Percentiles rank a stretch among this genome's conserved stretches.
Conservation (phyloP, 2,888 invertebrate genomes). For the Lydus trimaculatus region DNA sequence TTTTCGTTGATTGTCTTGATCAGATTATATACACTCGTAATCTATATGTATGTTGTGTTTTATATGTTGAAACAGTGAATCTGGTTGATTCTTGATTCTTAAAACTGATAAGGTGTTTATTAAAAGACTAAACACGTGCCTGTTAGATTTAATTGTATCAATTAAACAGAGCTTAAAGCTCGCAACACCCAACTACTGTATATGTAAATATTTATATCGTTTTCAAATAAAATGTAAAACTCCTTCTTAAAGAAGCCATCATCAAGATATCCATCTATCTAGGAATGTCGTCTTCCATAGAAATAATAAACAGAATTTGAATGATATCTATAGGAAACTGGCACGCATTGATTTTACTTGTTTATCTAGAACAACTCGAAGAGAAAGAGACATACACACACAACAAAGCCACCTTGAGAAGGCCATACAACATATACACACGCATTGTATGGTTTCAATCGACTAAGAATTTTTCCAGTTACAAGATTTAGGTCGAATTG, state of each 20-base stretch:
- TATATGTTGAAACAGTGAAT: slow-evolving; percentile 21
- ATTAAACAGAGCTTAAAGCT: slow-evolving; percentile 36
- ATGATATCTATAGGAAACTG: slow-evolving; percentile 12
- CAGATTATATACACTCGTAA: slow-evolving; percentile 14
- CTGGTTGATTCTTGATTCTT: slow-evolving; percentile 27
- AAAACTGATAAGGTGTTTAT: slow-evolving; percentile 32
- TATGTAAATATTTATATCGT: background rate
- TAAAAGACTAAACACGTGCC: slow-evolving; percentile 41
- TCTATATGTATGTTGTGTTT: background rate
- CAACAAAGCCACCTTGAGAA: slow-evolving; percentile 29
- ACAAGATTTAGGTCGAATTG: slow-evolving; percentile 12
- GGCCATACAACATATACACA: slow-evolving; percentile 24
- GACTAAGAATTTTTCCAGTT: background rate
- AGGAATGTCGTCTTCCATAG: slow-evolving; percentile 10
- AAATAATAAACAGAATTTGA: slow-evolving; percentile 20
- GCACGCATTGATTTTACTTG: slow-evolving; percentile 28
- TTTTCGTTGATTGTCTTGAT: slow-evolving; percentile 20
- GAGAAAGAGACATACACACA: slow-evolving; percentile 21
- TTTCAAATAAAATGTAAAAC: background rate
- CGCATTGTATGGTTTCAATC: slow-evolving; percentile 8
- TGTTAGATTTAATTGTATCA: slow-evolving; percentile 37
- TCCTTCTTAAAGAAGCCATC: slow-evolving; percentile 4
- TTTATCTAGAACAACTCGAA: slow-evolving; percentile 30
- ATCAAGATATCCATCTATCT: slow-evolving; percentile 17
- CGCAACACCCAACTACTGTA: background rate